Conservation (phyloP, 2,888 invertebrate genomes). For the Calameuta filiformis region DNA sequence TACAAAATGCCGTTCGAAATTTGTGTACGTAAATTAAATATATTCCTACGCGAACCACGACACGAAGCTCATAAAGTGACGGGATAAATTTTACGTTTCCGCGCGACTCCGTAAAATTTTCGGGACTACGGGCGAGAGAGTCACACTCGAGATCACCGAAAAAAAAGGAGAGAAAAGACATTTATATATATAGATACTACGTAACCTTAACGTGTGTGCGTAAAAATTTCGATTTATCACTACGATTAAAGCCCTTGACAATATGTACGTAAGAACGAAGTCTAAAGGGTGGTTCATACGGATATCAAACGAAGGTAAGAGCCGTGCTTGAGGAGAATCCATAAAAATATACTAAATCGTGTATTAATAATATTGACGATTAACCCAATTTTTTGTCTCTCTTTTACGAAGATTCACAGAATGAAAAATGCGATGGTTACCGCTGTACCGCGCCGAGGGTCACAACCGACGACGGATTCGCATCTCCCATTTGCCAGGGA, state of each 20-base stretch:
- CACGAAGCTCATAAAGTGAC: conserved; percentile 44
- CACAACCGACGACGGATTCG: background rate
- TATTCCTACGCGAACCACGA: conserved; percentile 30
- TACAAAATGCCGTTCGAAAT: background rate
- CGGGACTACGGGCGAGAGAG: conserved; percentile 11
- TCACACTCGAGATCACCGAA: background rate
- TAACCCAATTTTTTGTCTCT: background rate
- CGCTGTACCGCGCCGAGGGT: background rate
- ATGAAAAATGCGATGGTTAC: background rate
- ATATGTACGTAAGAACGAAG: background rate
- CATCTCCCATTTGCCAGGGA: background rate
- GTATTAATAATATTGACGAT: no score
- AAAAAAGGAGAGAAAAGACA: background rate
- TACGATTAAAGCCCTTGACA: background rate
- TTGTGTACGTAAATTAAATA: conserved; percentile 16
- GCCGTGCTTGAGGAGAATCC: no score
- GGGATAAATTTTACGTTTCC: conserved; percentile 49
- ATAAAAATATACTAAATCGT: no score
- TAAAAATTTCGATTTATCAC: background rate
- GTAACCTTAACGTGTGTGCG: background rate
- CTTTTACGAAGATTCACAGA: background rate
- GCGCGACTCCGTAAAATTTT: conserved; percentile 43
- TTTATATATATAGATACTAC: background rate
- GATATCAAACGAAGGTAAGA: no score
- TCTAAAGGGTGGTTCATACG: no score